Percentiles rank a stretch among this genome's conserved stretches.
phyloP scores from a whole-genome alignment of 1,140 invertebrate species.

The Zaprionus camerounensis region DNA sequence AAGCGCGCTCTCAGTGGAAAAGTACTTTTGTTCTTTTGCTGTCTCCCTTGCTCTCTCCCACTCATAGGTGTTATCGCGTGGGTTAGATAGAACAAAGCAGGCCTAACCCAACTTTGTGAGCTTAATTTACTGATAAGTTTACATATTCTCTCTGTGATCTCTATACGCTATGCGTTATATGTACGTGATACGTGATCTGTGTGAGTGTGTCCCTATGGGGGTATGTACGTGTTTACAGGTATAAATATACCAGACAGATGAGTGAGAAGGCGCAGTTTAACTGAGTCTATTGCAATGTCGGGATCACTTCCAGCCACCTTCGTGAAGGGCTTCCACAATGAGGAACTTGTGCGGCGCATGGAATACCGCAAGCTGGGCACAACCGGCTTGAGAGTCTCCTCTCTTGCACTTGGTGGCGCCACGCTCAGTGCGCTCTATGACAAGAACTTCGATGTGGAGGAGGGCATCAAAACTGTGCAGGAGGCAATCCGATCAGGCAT shows the following conservation, averaged over 20 bases:
- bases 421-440: constrained; percentile 49
- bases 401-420: constrained; percentile 85
- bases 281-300: constrained; percentile 42
- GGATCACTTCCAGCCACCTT: constrained; percentile 85
- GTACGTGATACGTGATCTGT: background rate
- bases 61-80: background rate
- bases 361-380: constrained; percentile 86
- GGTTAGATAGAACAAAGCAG: constrained; percentile 3
- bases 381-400: constrained; percentile 86
- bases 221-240: constrained; percentile 7
- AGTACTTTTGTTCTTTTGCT: background rate
- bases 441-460: constrained; percentile 84
- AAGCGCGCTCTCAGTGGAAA: background rate
- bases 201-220: background rate
- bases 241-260: constrained; percentile 1
- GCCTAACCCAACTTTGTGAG: constrained; percentile 5
- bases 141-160: background rate
- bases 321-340: constrained; percentile 87
- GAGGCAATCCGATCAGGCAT: constrained; percentile 91
- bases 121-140: background rate
- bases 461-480: constrained; percentile 89
- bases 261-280: constrained; percentile 4
- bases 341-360: constrained; percentile 86
- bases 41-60: background rate
- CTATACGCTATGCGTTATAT: background rate